Base-by-base conservation (phyloP, 2,888 invertebrate species). In the Cosmia pyralina region DNA sequence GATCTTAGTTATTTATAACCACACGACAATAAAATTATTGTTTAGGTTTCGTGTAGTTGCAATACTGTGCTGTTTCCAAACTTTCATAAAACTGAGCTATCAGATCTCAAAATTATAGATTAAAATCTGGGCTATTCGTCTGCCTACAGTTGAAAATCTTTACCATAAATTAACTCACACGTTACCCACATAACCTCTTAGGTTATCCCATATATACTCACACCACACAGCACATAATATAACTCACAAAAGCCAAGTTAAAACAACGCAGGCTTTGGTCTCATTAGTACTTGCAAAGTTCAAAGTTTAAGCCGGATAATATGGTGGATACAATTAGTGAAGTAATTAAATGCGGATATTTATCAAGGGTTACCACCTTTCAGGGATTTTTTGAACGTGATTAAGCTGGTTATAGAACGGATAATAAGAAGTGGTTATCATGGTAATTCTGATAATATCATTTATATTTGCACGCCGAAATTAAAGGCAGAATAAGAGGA, bases 301-400 rank as follows among this genome's bases (percentile, higher is more conserved):
- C 77, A 77, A 71, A 79, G 82, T 79, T 79, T 82, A 77, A 79
- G 71, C 77, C 59, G 46, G 71, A 82, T 79, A 82, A 79, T 82
- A 77, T 64, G 72, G 71, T 77, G 82, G 71, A 77, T 81, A 79
- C 82, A 79, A 77, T 79, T 79, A 77, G 66, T 50, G 15, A 81
- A 67, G 82, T 79, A 79, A 79, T 79, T 79, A 79, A 67, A 79
- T 64, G 53, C 50, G 46, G 22, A 28, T 70, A 63, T 78, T 75
- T 75, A 78, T 70, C 70, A 53, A 53, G 11, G 34, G 34, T 11
- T 58, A 41, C 53, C 38, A 22, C 28, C 59, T 79, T 70, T 22
- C 22, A 10, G 60, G 1, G 41, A 48, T n/a, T 64, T 52, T 71
- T 48, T 38, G 4, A n/a, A 41, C 50, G 71, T 71, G 62, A 53